phyloP scores from a whole-genome alignment of 2,113 vertebrate genomes.

The Lamprotornis superbus region DNA sequence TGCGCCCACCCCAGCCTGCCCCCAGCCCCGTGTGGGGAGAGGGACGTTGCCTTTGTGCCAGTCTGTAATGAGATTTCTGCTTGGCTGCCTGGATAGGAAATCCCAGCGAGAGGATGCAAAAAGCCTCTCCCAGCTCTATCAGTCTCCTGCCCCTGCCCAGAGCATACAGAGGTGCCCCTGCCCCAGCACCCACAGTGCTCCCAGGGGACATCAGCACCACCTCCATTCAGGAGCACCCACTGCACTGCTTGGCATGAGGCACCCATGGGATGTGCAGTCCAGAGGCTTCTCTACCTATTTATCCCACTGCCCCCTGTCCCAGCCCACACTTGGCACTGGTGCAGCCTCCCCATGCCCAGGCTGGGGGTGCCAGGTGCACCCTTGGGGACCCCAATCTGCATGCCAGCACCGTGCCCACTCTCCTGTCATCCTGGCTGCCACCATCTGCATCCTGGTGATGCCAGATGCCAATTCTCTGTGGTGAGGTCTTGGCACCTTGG shows the following conservation, averaged over 20 bases:
- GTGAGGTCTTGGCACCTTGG: neutral
- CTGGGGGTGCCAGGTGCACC: neutral
- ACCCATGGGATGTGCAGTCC: neutral
- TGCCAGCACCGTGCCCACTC: neutral
- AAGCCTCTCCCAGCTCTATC: neutral
- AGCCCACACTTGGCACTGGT: rapidly evolving
- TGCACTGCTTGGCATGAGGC: rapidly evolving
- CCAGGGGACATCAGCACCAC: neutral
- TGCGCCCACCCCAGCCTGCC: neutral
- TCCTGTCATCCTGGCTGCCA: rapidly evolving
- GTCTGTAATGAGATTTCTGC: slow-evolving; percentile 70
- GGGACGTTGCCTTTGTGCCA: neutral
- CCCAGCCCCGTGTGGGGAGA: neutral
- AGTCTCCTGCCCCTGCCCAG: neutral
- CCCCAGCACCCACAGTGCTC: neutral
- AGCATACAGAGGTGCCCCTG: rapidly evolving
- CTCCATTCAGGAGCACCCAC: neutral
- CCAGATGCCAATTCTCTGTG: rapidly evolving
- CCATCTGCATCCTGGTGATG: neutral
- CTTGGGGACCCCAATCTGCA: neutral
- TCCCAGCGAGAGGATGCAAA: neutral
- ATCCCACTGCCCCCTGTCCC: neutral
- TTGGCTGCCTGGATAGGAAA: slow-evolving; percentile 62
- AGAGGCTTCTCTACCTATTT: rapidly evolving
- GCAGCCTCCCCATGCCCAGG: rapidly evolving